Evolutionary conservation across 2,113 vertebrate species (phyloP).

Genomic region (Azemiops feae): DNA sequence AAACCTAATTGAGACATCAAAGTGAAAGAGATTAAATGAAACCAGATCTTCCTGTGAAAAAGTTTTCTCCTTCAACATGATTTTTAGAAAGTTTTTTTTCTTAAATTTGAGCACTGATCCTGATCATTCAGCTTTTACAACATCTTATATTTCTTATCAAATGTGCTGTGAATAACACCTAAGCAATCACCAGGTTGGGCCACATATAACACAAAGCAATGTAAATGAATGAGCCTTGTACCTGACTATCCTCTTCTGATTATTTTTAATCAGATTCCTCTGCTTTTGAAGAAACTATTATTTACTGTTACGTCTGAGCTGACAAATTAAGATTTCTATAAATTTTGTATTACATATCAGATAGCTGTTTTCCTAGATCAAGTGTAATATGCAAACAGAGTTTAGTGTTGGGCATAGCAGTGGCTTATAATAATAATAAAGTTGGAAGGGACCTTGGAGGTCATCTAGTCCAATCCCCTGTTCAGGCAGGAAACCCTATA

Average conservation of each 20-base stretch:
- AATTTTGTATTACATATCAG: not conserved
- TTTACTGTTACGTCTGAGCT: not conserved
- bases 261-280: not conserved
- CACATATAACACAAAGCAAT: not conserved
- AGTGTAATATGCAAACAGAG: not conserved
- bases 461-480: too few relatives aligned
- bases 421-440: too few relatives aligned
- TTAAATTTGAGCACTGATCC: conserved; percentile 13
- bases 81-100: conserved; percentile 48
- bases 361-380: not conserved
- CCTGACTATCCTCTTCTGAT: not conserved
- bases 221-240: not conserved
- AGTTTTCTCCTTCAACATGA: conserved; percentile 40
- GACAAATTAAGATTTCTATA: not conserved
- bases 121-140: conserved; percentile 24
- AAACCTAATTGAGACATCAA: conserved; percentile 54
- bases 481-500: too few relatives aligned
- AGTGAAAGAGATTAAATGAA: conserved; percentile 67
- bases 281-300: not conserved
- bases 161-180: not conserved
- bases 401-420: not conserved
- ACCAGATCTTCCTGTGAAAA: conserved; percentile 75
- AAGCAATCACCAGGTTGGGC: conserved; percentile 24
- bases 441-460: too few relatives aligned
- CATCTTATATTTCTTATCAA: conserved; percentile 37